Conservation (phyloP, 1,140 invertebrate species). For the Hestina assimilis region DNA sequence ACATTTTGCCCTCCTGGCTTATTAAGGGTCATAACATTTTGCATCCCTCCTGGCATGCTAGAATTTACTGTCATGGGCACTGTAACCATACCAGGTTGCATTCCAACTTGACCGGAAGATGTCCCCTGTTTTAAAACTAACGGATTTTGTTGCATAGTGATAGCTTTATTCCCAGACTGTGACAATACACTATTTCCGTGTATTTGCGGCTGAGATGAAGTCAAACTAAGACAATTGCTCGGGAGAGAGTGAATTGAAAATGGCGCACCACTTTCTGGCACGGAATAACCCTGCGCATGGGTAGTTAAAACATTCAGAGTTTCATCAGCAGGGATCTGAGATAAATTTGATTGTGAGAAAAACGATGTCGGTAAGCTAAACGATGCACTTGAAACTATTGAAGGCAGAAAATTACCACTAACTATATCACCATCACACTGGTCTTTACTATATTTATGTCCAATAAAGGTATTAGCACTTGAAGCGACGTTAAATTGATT, state of each 20-base stretch:
- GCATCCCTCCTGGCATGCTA: constrained; percentile 65
- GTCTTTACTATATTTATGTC: constrained; percentile 57
- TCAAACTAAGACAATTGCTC: constrained; percentile 79
- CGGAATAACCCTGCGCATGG: constrained; percentile 65
- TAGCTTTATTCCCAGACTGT: constrained; percentile 78
- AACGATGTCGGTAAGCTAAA: constrained; percentile 50
- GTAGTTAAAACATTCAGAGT: constrained; percentile 76
- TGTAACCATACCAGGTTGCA: constrained; percentile 82
- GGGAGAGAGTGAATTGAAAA: constrained; percentile 78
- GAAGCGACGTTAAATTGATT: constrained; percentile 78
- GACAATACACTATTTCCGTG: constrained; percentile 63
- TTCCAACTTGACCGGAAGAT: constrained; percentile 76
- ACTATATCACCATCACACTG: constrained; percentile 44
- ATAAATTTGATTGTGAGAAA: constrained; percentile 49
- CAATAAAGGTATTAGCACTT: constrained; percentile 51
- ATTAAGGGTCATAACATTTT: constrained; percentile 76
- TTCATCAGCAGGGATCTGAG: constrained; percentile 54
- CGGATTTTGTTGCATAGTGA: constrained; percentile 80
- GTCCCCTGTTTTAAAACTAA: constrained; percentile 84
- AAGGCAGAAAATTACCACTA: constrained; percentile 61
- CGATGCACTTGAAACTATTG: constrained; percentile 46
- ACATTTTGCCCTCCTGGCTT: constrained; percentile 77
- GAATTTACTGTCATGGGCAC: constrained; percentile 84
- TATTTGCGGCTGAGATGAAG: constrained; percentile 64
- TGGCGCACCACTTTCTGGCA: constrained; percentile 53